Evolutionary conservation across 1,140 invertebrate genomes (phyloP), one percentile per base, ranked within the genome.

Genomic region (Schlechtendalia chinensis): DNA sequence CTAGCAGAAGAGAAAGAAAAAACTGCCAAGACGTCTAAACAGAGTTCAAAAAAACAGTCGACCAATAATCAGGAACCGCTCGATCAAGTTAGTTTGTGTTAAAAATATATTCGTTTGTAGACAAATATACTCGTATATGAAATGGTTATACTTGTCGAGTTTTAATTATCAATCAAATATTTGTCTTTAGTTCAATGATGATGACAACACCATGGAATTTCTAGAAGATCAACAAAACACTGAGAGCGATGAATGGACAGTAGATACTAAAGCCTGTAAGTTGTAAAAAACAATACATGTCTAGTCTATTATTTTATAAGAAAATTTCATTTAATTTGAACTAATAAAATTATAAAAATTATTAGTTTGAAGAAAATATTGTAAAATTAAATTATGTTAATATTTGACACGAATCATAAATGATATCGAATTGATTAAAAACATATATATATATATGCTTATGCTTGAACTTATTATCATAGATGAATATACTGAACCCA

Each of bases 161-260:
- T 58, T 58, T 58, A 24, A 58, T 58, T 58, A 11, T 58, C 17
- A 39, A 39, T 39, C 32, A 8, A 39, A 39, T 8, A 39, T 8
- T 39, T 39, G 32, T 63, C n/a, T 14, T 79, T 17, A 79, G 75
- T 79, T 79, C n/a, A 79, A 61, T 24, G 75, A 79, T 1, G 58
- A 79, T 29, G 75, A 79, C 22, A 79, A 79, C 32, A 79, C 19
- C 22, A 63, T 79, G 75, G 75, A 79, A 59, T 79, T 79, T 79
- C 45, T 79, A 47, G 58, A 79, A 50, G 75, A 79, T 14, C 72
- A 75, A 75, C 74, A 79, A 47, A 32, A 59, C 3, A 50, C 32
- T 0, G 75, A 79, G 4, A 79, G 75, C 11, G 39, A 39, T 19
- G 75, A 79, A 29, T 79, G 75, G 75, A 79, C 75, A 14, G 58